These are phyloP conservation scores for Agonopterix alstromeriana DNA, from an alignment of 2,888 invertebrate genomes.

Conservation along the genomic window DNA sequence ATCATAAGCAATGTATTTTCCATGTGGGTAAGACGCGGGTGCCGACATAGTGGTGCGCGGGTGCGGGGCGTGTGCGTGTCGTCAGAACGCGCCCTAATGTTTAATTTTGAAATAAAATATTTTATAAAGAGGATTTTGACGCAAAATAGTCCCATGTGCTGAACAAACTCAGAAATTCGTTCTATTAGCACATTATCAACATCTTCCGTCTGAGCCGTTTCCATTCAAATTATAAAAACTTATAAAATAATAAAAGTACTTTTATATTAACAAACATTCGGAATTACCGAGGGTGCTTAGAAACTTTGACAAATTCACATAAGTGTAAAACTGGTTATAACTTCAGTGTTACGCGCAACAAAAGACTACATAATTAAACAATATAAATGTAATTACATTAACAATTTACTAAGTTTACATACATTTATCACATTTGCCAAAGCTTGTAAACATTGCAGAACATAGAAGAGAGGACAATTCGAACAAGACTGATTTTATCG, in stretches of 20 bases:
- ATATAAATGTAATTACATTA: slow-evolving; percentile 5
- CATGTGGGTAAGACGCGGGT: no score
- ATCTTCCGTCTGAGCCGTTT: not conserved
- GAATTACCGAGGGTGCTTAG: slow-evolving; percentile 5
- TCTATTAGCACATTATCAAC: no score
- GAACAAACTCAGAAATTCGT: no score
- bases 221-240: not conserved
- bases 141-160: no score
- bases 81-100: no score
- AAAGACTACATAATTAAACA: not conserved
- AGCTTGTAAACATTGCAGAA: slow-evolving; percentile 20
- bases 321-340: not conserved
- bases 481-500: not conserved
- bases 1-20: no score
- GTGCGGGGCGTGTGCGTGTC: no score
- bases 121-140: no score
- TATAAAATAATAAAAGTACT: not conserved
- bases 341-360: not conserved
- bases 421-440: slow-evolving; percentile 33
- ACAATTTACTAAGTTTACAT: slow-evolving; percentile 15
- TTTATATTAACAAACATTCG: not conserved
- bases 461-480: slow-evolving; percentile 1
- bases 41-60: no score
- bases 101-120: no score
- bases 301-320: slow-evolving; percentile 16